Conservation (phyloP, 2,888 invertebrate species). For the Morpho helenor region DNA sequence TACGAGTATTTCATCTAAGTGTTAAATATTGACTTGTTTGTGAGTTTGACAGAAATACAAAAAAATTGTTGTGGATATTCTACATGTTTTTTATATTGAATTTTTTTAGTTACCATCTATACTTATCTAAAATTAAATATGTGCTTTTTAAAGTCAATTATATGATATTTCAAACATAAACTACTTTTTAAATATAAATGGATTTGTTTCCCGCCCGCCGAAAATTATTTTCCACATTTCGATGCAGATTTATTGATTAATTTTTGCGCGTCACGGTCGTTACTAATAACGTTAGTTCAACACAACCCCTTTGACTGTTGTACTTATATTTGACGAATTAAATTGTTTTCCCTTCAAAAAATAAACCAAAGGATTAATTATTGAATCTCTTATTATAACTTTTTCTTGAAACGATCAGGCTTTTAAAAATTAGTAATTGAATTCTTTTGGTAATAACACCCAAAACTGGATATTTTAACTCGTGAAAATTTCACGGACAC, state of each 20-base stretch:
- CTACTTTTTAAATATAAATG: background rate
- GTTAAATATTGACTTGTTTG: background rate
- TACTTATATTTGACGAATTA: background rate
- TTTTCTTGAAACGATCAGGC: no score
- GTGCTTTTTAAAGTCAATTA: no score
- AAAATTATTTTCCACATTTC: conserved; percentile 16
- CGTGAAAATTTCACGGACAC: conserved; percentile 55
- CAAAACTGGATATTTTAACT: conserved; percentile 28
- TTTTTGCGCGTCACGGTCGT: conserved; percentile 29
- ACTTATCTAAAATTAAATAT: no score
- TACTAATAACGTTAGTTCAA: conserved; percentile 27
- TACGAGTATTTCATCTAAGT: background rate
- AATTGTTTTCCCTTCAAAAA: no score
- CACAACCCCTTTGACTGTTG: conserved; percentile 15
- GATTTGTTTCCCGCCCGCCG: conserved; percentile 17
- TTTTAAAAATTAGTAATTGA: background rate
- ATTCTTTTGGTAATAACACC: background rate
- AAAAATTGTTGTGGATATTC: background rate
- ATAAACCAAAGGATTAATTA: no score
- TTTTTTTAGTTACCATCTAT: no score
- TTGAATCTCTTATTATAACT: no score
- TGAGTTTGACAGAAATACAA: background rate
- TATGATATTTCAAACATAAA: background rate
- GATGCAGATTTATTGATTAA: conserved; percentile 29
- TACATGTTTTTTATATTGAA: no score